Evolutionary conservation across 2,888 invertebrate species (phyloP).

Genomic region (Noctuana brunneofusca): DNA sequence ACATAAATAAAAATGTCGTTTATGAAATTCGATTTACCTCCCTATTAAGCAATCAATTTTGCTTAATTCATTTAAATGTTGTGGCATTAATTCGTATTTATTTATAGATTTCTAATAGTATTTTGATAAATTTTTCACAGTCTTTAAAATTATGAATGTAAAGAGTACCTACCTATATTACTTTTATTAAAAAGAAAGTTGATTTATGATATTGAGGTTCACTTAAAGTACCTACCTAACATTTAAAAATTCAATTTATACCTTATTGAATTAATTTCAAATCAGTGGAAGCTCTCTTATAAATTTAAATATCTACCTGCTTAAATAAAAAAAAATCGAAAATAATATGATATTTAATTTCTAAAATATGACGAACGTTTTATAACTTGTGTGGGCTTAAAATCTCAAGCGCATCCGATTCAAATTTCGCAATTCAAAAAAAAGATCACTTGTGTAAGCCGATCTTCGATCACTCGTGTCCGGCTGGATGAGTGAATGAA

Average conservation of each 20-base stretch:
- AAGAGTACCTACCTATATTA: neutral
- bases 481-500: constrained; percentile 67
- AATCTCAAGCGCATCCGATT: constrained; percentile 14
- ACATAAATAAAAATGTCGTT: neutral
- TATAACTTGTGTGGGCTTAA: constrained; percentile 18
- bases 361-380: neutral
- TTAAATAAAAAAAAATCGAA: neutral
- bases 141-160: neutral
- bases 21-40: neutral
- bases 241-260: neutral
- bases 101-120: neutral
- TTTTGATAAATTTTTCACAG: neutral
- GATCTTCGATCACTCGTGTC: constrained; percentile 77
- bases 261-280: neutral
- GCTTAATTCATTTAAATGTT: neutral
- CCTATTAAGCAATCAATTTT: neutral
- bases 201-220: neutral
- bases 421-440: constrained; percentile 30
- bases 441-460: constrained; percentile 51
- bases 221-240: neutral
- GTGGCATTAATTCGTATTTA: neutral
- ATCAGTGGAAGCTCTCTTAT: neutral
- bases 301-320: neutral
- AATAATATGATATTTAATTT: neutral
- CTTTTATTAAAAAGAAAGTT: neutral